Evolutionary conservation across 2,888 invertebrate genomes (phyloP), one percentile per base, ranked within the genome.

Genomic region (Dasysyrphus albostriatus): DNA sequence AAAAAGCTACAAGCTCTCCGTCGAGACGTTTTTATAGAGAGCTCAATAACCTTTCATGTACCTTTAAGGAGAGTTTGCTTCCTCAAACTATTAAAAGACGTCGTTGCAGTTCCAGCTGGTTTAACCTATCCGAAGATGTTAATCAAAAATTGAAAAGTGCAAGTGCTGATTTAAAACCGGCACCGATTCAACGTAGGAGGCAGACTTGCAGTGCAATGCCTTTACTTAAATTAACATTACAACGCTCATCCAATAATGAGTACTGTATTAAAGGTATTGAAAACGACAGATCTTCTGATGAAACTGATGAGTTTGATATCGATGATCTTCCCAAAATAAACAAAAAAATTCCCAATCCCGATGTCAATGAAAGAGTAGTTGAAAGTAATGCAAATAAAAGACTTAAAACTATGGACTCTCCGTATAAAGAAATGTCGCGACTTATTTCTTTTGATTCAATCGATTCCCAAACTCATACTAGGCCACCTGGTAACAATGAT

Each of bases 401-500:
- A 4, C 2, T n/a, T 2, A 47, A 9, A 9, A 19, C 49, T 29
- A 29, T 16, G 3, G 14, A 14, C 14, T 54, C 54, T 5, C 14
- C 54, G 12, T 3, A 9, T 29, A 29, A 54, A 29, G 9, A 19
- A 39, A 49, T 49, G 16, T 19, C 47, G 9, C 47, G 47, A 9
- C 19, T 49, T 9, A 19, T 49, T 19, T 9, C 24, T 29, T 51
- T 51, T 14, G 14, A 51, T 24, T 12, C 14, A 6, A 29, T 29
- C 7, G 14, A 12, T 5, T 12, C 7, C 6, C 24, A 24, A 54
- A 29, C 24, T 12, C 2, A 9, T 5, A 12, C 12, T 29, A 24
- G 14, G 3, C 7, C 51, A 54, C 24, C 3, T 6, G 14, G 14
- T 5, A 90, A 90, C 19, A 78, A 76, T 24, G 88, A 90, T 72